Evolutionary conservation across 2,888 invertebrate genomes (phyloP), one percentile per base, ranked within the genome.

Genomic region (Lasioglossum calceatum): DNA sequence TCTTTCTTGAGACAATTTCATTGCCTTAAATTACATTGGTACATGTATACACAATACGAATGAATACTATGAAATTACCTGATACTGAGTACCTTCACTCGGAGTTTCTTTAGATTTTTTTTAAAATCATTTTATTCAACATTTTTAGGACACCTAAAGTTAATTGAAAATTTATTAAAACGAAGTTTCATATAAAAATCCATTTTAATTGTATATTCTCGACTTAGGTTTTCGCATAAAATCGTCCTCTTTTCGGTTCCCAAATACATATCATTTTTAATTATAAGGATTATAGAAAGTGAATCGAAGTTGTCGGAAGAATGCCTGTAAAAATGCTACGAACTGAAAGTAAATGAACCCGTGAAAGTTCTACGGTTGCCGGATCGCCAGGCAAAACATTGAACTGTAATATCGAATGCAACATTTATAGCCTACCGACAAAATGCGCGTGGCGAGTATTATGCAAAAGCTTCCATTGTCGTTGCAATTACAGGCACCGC

Each of bases 11-110:
- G 75, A 80, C 67, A 61, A 73, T 82, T 27, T 39, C 44, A 19
- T 71, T 76, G 12, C 54, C 61, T 14, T 47, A 58, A 61, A 85
- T 85, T 83, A 77, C 84, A 83, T 82, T 79, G 77, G 73, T 81
- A 81, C 80, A 12, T 74, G 75, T 84, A 84, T 81, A 70, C 54
- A 75, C 81, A 39, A 81, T 78, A 80, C 73, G 54, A 75, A 58
- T 73, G 75, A 72, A 79, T 64, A 36, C 19, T 39, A 70, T 32
- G 70, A 27, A 27, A 0, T 27, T 27, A 27, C 27, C 27, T 27
- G 27, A 27, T 27, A 27, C 27, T 27, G 27, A 27, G 27, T 81
- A 79, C 42, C 36, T 47, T 76, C 39, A 27, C 54, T 36, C 79
- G n/a, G n/a, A 76, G 12, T 54, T 44, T 72, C 73, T 79, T 70